These are phyloP conservation scores for Macaria liturata DNA, from an alignment of 2,888 invertebrate genomes.

Conservation along the genomic window DNA sequence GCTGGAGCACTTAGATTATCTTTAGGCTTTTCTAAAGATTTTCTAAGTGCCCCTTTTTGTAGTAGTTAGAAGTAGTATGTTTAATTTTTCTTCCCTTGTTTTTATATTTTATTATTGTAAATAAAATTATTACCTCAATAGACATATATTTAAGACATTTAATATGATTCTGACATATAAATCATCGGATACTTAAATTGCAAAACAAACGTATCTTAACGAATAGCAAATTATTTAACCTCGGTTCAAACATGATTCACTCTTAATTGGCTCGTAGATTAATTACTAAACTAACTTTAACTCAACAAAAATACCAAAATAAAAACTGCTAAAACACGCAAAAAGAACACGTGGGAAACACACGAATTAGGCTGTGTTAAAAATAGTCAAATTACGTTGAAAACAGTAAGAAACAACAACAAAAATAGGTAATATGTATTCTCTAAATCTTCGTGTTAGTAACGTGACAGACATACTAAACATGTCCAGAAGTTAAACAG, in stretches of 20 bases:
- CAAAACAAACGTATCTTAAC: too few species aligned
- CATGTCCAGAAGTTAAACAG: slow-evolving; percentile 10
- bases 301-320: slow-evolving; percentile 1
- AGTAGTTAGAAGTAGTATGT: too few species aligned
- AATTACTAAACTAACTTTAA: slow-evolving; percentile 1
- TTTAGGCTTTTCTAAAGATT: too few species aligned
- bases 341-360: slow-evolving; percentile 15
- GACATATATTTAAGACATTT: too few species aligned
- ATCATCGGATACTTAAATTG: too few species aligned
- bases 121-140: too few species aligned
- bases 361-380: slow-evolving; percentile 19
- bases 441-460: slow-evolving; percentile 9
- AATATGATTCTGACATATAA: too few species aligned
- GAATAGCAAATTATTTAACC: background rate
- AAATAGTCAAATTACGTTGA: slow-evolving; percentile 21
- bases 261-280: slow-evolving; percentile 9
- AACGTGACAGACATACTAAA: slow-evolving; percentile 35
- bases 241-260: background rate
- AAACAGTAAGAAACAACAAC: slow-evolving; percentile 23
- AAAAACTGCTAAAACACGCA: background rate
- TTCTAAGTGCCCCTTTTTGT: too few species aligned
- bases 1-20: too few species aligned
- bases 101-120: too few species aligned
- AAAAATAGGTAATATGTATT: slow-evolving; percentile 31
- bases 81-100: too few species aligned